Evolutionary conservation across 2,888 invertebrate genomes (phyloP), one percentile per base, ranked within the genome.

Genomic region (Anarsia innoxiella): DNA sequence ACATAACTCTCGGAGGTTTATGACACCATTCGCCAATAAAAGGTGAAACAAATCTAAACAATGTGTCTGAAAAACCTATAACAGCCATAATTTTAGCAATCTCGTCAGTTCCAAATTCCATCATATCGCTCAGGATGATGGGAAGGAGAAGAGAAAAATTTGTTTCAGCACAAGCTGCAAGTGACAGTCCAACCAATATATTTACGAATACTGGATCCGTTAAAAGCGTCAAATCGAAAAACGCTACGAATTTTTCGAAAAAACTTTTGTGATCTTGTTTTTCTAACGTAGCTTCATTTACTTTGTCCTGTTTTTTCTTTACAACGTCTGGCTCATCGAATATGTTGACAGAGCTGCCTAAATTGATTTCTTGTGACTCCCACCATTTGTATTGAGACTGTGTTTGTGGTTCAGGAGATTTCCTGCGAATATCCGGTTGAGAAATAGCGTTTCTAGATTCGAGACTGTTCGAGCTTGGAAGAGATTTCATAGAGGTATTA

Each of bases 71-170:
- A 40, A 80, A 68, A 13, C 88, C 91, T 31, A 90, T 72, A 1
- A 87, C 62, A 13, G 91, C 88, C 88, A 92, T 88, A 26, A 90
- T 66, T 12, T 73, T 79, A 0, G 91, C 90, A 35, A 89, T 90
- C 47, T 89, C 70, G 3, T 73, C 54, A 0, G 87, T 90, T 19
- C 78, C 70, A 49, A 90, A 86, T 12, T 83, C 57, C 59, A 89
- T 62, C 72, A 89, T 87, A 48, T 91, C 91, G 28, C 78, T 82
- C 11, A 92, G 66, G 40, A 92, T 91, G 31, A 91, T 88, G 1
- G 91, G 91, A 3, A 89, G 82, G 31, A 91, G 55, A 9, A 90
- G 59, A 0, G 90, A 88, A 57, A 92, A 92, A 54, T 91, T 91
- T 0, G 89, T 83, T 60, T 92, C 92, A 0, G 90, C 90, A 52